Percentiles rank a stretch among this genome's conserved stretches.
Evolutionary conservation across 2,797 vertebrate genomes (phyloP).

Genomic region (Vespertilio murinus): DNA sequence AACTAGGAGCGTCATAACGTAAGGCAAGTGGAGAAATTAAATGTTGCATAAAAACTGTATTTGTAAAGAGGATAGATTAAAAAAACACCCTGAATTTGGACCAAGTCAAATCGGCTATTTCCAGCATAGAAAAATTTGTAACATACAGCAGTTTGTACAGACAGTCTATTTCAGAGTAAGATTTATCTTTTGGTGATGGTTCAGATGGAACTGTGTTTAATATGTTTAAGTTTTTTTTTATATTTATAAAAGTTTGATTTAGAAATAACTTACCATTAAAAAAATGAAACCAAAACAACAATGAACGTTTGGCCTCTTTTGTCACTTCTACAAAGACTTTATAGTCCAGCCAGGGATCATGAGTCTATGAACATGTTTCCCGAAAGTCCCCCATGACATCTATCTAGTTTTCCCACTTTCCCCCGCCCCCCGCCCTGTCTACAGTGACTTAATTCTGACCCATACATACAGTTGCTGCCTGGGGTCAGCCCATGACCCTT

Average conservation of each 20-base stretch:
- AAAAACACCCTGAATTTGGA: not conserved
- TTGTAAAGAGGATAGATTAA: not conserved
- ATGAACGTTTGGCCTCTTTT: not conserved
- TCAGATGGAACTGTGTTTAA: conserved; percentile 44
- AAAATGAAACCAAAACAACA: not conserved
- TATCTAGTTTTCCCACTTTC: not conserved
- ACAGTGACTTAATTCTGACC: not conserved
- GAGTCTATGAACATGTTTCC: not conserved
- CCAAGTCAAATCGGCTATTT: not conserved
- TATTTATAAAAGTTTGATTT: conserved; percentile 56
- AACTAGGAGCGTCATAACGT: not conserved
- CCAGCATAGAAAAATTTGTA: not conserved
- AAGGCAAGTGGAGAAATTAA: conserved; percentile 3
- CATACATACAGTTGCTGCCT: not conserved
- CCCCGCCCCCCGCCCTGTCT: not conserved
- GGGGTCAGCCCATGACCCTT: not conserved
- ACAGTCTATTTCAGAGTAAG: not conserved
- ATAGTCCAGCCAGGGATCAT: not conserved
- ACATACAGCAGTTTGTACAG: not conserved
- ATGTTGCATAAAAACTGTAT: not conserved
- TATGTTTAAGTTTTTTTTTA: conserved; percentile 47
- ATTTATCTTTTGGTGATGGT: conserved; percentile 10
- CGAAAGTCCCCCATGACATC: not conserved
- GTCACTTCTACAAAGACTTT: not conserved
- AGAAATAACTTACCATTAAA: conserved; percentile 40